Evolutionary conservation across 2,113 vertebrate species (phyloP).

Genomic region (Periophthalmodon schlosseri): DNA sequence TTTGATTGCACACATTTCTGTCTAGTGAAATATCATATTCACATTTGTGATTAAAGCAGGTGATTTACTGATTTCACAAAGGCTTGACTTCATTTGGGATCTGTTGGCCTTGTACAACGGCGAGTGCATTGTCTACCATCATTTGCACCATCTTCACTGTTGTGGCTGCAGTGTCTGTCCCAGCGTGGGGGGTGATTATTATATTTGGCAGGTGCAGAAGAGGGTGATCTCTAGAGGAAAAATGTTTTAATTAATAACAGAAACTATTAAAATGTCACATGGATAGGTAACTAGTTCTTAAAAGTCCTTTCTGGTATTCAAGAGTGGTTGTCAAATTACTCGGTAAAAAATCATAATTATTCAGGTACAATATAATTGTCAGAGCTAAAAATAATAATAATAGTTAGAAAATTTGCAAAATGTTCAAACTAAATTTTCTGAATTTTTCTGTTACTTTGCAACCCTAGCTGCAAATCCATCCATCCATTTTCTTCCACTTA

Average conservation of each 20-base stretch:
- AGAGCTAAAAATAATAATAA: too few relatives aligned
- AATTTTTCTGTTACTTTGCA: too few relatives aligned
- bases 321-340: too few relatives aligned
- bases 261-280: neutral
- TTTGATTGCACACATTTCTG: neutral
- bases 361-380: too few relatives aligned
- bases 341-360: too few relatives aligned
- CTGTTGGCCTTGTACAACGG: slow-evolving; percentile 33
- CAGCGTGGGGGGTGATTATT: slow-evolving; percentile 46
- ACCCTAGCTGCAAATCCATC: too few relatives aligned
- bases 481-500: too few relatives aligned
- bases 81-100: slow-evolving; percentile 40
- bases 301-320: too few relatives aligned
- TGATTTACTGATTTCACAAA: neutral
- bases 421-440: too few relatives aligned
- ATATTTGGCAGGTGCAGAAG: slow-evolving; percentile 40
- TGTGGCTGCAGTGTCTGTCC: slow-evolving; percentile 25
- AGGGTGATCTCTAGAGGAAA: slow-evolving; percentile 34
- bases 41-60: neutral
- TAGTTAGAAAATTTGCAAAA: too few relatives aligned
- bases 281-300: neutral
- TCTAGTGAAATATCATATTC: neutral
- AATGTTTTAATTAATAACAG: neutral
- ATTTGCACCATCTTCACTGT: slow-evolving; percentile 12
- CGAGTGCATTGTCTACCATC: slow-evolving; percentile 34